Evolutionary conservation across 2,797 vertebrate genomes (phyloP), one percentile per base, ranked within the genome.

Genomic region (Heliangelus exortis): DNA sequence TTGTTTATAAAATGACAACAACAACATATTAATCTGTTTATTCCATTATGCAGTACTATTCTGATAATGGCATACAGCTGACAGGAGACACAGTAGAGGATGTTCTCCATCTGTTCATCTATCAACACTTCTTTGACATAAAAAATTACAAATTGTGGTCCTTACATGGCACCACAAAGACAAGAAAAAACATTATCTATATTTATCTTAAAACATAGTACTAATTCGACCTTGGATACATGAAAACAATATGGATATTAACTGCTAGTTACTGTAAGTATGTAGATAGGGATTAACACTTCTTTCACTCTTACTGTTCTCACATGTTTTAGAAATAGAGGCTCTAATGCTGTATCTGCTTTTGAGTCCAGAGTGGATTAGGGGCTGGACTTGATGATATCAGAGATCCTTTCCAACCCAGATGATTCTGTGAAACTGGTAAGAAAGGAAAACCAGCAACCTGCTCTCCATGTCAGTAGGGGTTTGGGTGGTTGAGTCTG

Each of bases 21-120:
- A 12, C 23, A 75, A 43, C 14, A 41, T 68, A 63, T 72, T 73
- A 75, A 90, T 90, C 39, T 72, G 21, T 90, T 89, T 84, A 74
- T 89, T 93, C 81, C 48, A 67, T 89, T 91, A 85, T 54, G 23
- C 8, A 48, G 67, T 77, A 55, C 15, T 14, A 48, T 94, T 95
- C 71, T 94, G 51, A 90, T 74, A 95, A 91, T 41, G 34, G 16
- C 26, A 74, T 53, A 82, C 57, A 96, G 79, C 31, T 93, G 69
- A 96, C 15, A 84, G 50, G 66, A 89, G 22, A 87, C 72, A 63
- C 80, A 74, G 21, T 75, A 58, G 72, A 90, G 51, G 89, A 33
- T 81, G 97, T 62, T 31, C 25, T 75, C 71, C 92, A 95, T 97
- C 93, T 97, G 84, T 90, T 97, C 55, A 95, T 92, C 53, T 81